Base-by-base conservation (phyloP, 2,113 vertebrate species). In the Ardeotis arabs region DNA sequence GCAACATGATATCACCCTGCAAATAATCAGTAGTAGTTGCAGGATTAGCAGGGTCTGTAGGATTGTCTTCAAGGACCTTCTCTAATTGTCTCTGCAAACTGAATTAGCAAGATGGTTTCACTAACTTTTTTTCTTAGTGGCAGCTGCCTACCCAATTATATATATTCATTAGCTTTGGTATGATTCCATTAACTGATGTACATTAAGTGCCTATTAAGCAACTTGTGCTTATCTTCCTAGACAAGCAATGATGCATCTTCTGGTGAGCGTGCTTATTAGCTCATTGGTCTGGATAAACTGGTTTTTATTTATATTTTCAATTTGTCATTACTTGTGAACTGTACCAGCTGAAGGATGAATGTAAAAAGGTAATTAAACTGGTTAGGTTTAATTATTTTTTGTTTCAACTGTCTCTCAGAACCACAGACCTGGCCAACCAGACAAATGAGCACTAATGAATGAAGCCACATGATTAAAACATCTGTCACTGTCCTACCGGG, bases 401-500 rank as follows among this genome's bases (percentile, higher is more conserved):
- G 83, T 97, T 97, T 97, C 95, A 53, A 20, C 93, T 93, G 84
- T 93, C 95, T 94, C 87, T 95, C 88, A 87, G 89, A 93, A 80
- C 89, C 94, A 75, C 86, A 91, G 94, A 96, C 84, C 94, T 96
- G 96, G 95, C 96, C 19, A 78, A 85, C 88, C 75, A 86, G 67
- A 64, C 67, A 95, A 93, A 98, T 84, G 96, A 95, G 90, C 81
- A 33, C 80, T 98, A 97, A 98, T 97, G 95, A 97, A 97, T 94
- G 95, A 97, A 97, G 83, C 90, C 41, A 50, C 84, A 80, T 96
- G 97, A 98, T 98, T 98, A 98, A 97, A 98, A 97, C 97, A 98
- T 98, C 98, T 98, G 98, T 98, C 97, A 98, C 84, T 97, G 97
- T 97, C 98, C 97, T 95, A 64, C 84, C 3, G 6, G 89, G 94